Base-by-base conservation (phyloP, 2,888 invertebrate genomes). In the Peribatodes rhomboidaria region DNA sequence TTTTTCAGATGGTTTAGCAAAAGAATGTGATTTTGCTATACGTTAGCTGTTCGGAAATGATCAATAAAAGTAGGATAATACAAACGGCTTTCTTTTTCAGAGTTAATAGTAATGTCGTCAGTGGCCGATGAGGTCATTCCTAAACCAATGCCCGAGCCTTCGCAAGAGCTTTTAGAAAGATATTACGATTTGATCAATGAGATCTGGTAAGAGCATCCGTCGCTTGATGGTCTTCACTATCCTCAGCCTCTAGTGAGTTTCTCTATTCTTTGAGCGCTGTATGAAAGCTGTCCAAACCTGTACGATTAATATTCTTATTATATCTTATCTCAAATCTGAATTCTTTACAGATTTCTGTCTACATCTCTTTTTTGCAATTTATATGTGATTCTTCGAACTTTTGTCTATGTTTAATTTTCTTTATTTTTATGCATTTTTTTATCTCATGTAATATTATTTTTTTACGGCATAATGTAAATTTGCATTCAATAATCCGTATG, bases 181-280 rank as follows among this genome's bases (percentile, higher is more conserved):
- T 91, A 90, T 85, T 87, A 82, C 80, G 89, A 90, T 82, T 78
- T 90, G 72, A 74, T 90, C 65, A 82, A 82, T 78, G 86, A 86
- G 61, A 73, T 89, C 74, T 89, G 90, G 90, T 91, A 90, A 90
- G 90, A 83, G 59, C 65, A 63, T 67, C 64, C 37, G 59, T 49
- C 54, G 31, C 49, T 42, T 49, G 54, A 56, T 37, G 55, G 16
- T 50, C 37, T 44, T 55, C 31, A n/a, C 18, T 54, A 39, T 22
- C 59, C 42, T 44, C 55, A 35, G 57, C 18, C 60, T 65, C 31
- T 18, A 27, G 52, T 41, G 60, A 61, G 65, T 42, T 59, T 55
- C 39, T 33, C 31, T 59, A 11, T 13, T 44, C 47, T 49, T 37
- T 16, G 16, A 58, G 8, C 50, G 54, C 49, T 63, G 58, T 54